These are phyloP conservation scores for Gymnodraco acuticeps DNA, from an alignment of 2,797 vertebrate genomes.

Conservation along the genomic window DNA sequence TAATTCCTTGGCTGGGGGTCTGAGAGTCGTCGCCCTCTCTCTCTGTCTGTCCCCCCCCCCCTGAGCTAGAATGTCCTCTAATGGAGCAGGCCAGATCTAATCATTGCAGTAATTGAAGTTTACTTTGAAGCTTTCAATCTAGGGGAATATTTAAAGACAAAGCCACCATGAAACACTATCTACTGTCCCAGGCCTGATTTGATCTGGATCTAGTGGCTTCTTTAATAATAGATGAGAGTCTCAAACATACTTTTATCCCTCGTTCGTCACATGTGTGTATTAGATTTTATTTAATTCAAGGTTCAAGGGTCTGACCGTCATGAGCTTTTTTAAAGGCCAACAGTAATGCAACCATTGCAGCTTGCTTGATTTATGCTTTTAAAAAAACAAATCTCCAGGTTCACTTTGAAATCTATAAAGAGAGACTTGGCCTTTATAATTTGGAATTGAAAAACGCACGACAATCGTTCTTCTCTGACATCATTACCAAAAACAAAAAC, in stretches of 20 bases:
- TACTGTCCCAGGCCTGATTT: constrained; percentile 77
- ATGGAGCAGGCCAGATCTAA: constrained; percentile 88
- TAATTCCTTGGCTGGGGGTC: constrained; percentile 78
- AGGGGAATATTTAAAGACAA: constrained; percentile 87
- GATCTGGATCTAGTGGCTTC: constrained; percentile 74
- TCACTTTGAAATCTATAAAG: too few relatives aligned
- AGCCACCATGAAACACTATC: constrained; percentile 86
- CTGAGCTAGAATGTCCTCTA: constrained; percentile 87
- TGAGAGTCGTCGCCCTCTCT: constrained; percentile 69
- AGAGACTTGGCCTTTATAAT: too few relatives aligned
- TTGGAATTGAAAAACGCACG: too few relatives aligned
- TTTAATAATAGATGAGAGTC: constrained; percentile 86
- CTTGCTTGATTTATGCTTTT: neutral
- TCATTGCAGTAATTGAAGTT: constrained; percentile 87
- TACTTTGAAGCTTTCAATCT: constrained; percentile 88
- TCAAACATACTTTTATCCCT: constrained; percentile 75
- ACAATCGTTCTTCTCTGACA: too few relatives aligned
- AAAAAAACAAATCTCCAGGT: too few relatives aligned
- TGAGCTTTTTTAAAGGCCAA: constrained; percentile 12
- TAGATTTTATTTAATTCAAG: constrained; percentile 53
- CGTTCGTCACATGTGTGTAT: constrained; percentile 52
- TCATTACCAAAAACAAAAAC: too few relatives aligned
- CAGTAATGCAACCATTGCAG: neutral
- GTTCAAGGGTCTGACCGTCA: constrained; percentile 33
- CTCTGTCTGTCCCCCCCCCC: constrained; percentile 48